Conservation (phyloP, 2,113 vertebrate species). For the Laticauda colubrina region DNA sequence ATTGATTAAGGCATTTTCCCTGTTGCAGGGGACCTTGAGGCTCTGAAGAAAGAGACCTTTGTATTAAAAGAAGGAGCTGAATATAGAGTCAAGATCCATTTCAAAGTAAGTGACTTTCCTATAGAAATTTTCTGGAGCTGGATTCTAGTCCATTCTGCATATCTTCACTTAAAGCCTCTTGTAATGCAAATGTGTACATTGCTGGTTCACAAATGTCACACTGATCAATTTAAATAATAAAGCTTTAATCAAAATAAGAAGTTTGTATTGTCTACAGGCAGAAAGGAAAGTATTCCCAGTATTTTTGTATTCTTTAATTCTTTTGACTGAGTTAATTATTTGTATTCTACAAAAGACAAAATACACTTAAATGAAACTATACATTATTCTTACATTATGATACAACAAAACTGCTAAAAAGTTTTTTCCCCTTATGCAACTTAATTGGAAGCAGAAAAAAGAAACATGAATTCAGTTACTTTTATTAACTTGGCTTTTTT, state of each 20-base stretch:
- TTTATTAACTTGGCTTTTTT: background rate
- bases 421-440: background rate
- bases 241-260: background rate
- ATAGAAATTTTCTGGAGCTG: background rate
- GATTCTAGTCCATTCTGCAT: background rate
- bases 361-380: background rate
- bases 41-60: slow-evolving; percentile 75
- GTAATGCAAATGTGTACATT: background rate
- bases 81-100: slow-evolving; percentile 78
- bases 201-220: background rate
- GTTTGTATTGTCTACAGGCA: background rate
- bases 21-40: slow-evolving; percentile 71
- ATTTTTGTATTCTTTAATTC: background rate
- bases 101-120: slow-evolving; percentile 72
- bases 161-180: background rate
- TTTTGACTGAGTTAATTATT: background rate
- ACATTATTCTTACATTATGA: background rate
- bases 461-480: background rate
- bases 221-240: background rate
- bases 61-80: slow-evolving; percentile 78
- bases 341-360: background rate
- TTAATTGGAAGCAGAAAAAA: background rate
- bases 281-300: background rate
- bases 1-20: slow-evolving; percentile 15
- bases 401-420: background rate